Conservation (phyloP, 2,888 invertebrate genomes). For the Epirrhoe tristata region DNA sequence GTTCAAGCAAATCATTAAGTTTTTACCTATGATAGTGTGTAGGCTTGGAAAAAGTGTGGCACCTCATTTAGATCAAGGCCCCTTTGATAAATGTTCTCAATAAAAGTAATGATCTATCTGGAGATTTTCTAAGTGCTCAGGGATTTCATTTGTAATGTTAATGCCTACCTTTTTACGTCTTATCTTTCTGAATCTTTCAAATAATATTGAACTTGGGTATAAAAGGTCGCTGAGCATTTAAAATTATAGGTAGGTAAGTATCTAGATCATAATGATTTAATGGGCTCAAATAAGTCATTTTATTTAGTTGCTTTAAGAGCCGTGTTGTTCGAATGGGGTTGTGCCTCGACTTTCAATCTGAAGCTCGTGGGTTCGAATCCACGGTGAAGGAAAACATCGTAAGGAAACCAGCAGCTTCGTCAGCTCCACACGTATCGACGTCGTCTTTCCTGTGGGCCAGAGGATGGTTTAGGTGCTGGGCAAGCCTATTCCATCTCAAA, state of each 20-base stretch:
- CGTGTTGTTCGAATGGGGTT: too few species aligned
- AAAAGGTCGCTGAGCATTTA: not conserved
- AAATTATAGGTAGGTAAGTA: not conserved
- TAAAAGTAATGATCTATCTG: conserved; percentile 19
- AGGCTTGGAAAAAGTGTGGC: conserved; percentile 18
- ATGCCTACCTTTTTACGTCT: not conserved
- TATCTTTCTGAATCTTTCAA: not conserved
- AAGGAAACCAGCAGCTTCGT: too few species aligned
- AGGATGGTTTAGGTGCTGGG: too few species aligned
- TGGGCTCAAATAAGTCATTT: too few species aligned
- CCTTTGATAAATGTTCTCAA: conserved; percentile 13
- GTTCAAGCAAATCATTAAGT: conserved; percentile 42
- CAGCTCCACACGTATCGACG: too few species aligned
- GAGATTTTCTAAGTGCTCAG: conserved; percentile 5
- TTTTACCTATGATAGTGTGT: conserved; percentile 27
- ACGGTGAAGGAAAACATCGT: too few species aligned
- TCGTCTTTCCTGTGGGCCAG: too few species aligned
- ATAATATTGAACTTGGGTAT: not conserved
- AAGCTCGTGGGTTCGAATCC: too few species aligned
- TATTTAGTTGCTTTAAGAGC: too few species aligned
- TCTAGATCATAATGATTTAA: too few species aligned
- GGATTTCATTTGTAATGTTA: conserved; percentile 1
- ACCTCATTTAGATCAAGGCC: conserved; percentile 21
- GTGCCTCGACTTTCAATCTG: too few species aligned
- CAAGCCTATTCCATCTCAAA: too few species aligned